Percentiles rank a stretch among this genome's conserved stretches.
Evolutionary conservation across 2,888 invertebrate genomes (phyloP).

Genomic region (Drosophila ustulata): DNA sequence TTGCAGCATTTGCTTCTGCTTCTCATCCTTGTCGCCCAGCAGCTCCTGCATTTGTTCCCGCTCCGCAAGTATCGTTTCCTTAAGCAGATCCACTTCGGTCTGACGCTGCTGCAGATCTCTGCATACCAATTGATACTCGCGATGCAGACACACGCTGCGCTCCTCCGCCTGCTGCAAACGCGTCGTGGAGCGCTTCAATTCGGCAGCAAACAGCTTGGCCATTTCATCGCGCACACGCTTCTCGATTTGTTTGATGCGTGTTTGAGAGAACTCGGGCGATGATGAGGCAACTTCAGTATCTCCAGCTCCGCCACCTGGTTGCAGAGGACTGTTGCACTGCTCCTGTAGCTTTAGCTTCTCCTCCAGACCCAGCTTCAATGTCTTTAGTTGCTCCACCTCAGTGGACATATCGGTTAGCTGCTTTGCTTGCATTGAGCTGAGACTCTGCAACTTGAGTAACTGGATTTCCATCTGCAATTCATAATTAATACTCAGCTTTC

Average conservation of each 20-base stretch:
- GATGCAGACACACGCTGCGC: constrained; percentile 66
- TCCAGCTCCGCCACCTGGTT: not conserved
- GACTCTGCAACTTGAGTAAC: constrained; percentile 79
- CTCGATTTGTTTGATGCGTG: constrained; percentile 76
- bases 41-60: constrained; percentile 82
- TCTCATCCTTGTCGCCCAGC: constrained; percentile 76
- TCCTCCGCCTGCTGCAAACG: constrained; percentile 84
- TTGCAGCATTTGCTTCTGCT: constrained; percentile 74
- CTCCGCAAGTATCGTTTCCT: constrained; percentile 83
- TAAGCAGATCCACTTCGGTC: constrained; percentile 83
- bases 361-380: constrained; percentile 80
- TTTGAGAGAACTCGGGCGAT: constrained; percentile 83
- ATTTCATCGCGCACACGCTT: constrained; percentile 88
- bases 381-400: constrained; percentile 82
- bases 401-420: constrained; percentile 75
- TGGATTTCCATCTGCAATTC: constrained; percentile 81
- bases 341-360: constrained; percentile 73
- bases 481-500: not conserved
- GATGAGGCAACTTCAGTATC: constrained; percentile 22
- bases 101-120: constrained; percentile 78
- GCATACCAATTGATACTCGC: constrained; percentile 76
- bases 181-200: constrained; percentile 86
- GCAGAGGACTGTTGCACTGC: not conserved
- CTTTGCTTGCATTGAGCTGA: constrained; percentile 75
- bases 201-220: constrained; percentile 88